phyloP scores from a whole-genome alignment of 1,140 invertebrate species.

The Thalassaphorura encarpata region DNA sequence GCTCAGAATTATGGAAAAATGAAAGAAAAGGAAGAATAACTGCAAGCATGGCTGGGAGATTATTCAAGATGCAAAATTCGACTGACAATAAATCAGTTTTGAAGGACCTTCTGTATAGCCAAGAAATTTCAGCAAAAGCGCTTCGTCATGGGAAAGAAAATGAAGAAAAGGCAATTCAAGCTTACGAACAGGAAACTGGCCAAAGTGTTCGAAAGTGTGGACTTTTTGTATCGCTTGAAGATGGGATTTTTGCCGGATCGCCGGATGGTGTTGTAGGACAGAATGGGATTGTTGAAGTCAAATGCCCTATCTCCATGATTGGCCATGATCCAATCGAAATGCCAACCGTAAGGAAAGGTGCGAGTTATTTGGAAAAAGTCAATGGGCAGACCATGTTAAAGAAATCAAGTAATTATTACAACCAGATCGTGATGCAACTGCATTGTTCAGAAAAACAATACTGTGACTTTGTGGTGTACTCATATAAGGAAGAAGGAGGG shows the following conservation, averaged over 20 bases:
- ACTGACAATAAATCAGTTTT: background rate
- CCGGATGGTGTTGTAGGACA: slow-evolving; percentile 39
- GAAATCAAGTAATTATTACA: slow-evolving; percentile 36
- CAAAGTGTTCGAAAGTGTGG: slow-evolving; percentile 35
- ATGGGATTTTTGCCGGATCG: slow-evolving; percentile 36
- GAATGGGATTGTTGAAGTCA: slow-evolving; percentile 36
- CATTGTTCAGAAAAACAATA: slow-evolving; percentile 34
- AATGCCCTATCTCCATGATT: slow-evolving; percentile 35
- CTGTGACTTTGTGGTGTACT: slow-evolving; percentile 38
- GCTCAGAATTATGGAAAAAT: no score
- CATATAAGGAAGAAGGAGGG: background rate
- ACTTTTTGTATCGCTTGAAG: slow-evolving; percentile 36
- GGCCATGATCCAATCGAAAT: slow-evolving; percentile 19
- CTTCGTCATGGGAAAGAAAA: slow-evolving; percentile 1
- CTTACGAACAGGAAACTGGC: background rate
- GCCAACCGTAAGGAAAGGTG: no score
- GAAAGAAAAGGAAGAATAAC: slow-evolving; percentile 1
- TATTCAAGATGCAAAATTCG: background rate
- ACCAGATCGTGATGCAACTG: slow-evolving; percentile 39
- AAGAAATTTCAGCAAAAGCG: background rate
- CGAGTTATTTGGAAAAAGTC: no score
- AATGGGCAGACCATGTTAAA: slow-evolving; percentile 27
- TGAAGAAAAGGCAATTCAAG: background rate
- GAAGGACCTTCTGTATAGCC: background rate
- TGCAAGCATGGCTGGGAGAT: background rate